Conservation (phyloP, 2,888 invertebrate species). For the Eilema depressum region DNA sequence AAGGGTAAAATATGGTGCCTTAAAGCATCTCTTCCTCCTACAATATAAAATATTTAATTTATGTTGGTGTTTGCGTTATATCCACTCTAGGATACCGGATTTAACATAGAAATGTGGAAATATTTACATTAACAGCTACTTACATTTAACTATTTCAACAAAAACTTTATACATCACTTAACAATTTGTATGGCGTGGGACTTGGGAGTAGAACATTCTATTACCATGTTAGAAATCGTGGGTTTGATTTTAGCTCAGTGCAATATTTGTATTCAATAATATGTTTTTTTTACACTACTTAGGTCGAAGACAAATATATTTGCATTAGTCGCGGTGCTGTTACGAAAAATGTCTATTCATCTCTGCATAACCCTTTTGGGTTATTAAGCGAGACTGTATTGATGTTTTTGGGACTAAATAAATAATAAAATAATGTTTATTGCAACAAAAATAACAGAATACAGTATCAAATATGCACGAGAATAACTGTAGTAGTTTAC, state of each 20-base stretch:
- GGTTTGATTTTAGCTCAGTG: not conserved
- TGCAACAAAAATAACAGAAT: too few relatives aligned
- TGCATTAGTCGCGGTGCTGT: too few relatives aligned
- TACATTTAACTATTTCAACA: not conserved
- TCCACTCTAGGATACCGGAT: slow-evolving; percentile 35
- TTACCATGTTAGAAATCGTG: too few relatives aligned
- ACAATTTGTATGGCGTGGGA: not conserved
- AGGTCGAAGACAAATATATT: too few relatives aligned
- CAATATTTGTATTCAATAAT: not conserved
- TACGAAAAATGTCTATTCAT: not conserved
- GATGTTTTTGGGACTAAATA: too few relatives aligned
- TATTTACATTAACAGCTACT: slow-evolving; percentile 22
- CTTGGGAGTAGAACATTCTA: too few relatives aligned
- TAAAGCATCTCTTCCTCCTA: slow-evolving; percentile 54
- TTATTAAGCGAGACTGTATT: too few relatives aligned
- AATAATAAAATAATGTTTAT: too few relatives aligned
- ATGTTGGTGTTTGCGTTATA: slow-evolving; percentile 49
- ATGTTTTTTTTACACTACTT: too few relatives aligned
- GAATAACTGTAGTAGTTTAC: too few relatives aligned
- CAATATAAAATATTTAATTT: slow-evolving; percentile 61
- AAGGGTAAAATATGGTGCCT: slow-evolving; percentile 59
- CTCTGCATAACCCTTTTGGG: not conserved
- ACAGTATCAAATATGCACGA: too few relatives aligned
- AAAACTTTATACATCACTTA: not conserved
- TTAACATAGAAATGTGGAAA: slow-evolving; percentile 24